phyloP scores from a whole-genome alignment of 1,140 invertebrate species.

The Parapsyche elsis region DNA sequence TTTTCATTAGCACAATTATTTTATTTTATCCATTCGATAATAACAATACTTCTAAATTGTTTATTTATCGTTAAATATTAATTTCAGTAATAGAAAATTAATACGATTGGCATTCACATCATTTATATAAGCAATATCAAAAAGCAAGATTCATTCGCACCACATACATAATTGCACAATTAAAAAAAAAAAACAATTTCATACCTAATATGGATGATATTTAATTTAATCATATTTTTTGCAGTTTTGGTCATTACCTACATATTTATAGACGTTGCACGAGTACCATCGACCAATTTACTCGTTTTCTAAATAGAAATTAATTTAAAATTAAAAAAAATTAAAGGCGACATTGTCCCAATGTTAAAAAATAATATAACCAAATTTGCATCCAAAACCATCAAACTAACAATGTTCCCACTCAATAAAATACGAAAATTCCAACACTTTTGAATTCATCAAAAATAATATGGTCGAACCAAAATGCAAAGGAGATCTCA shows the following conservation, averaged over 20 bases:
- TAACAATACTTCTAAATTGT: conserved; percentile 13
- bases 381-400: neutral
- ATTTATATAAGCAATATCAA: neutral
- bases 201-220: too few species aligned
- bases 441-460: conserved; percentile 14
- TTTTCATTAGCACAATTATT: conserved; percentile 3
- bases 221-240: too few species aligned
- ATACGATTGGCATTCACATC: neutral
- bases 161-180: too few species aligned
- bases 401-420: conserved; percentile 5
- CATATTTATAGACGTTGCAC: too few species aligned
- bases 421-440: neutral
- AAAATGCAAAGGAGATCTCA: conserved; percentile 41
- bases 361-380: conserved; percentile 21
- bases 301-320: neutral
- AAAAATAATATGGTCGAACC: conserved; percentile 23
- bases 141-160: too few species aligned
- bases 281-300: neutral
- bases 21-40: neutral
- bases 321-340: neutral
- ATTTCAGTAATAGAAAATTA: neutral
- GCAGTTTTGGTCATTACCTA: too few species aligned
- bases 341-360: neutral
- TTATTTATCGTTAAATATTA: neutral
- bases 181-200: too few species aligned